These are phyloP conservation scores for Neodontobutis hainanensis DNA, from an alignment of 2,113 vertebrate genomes.

Conservation along the genomic window DNA sequence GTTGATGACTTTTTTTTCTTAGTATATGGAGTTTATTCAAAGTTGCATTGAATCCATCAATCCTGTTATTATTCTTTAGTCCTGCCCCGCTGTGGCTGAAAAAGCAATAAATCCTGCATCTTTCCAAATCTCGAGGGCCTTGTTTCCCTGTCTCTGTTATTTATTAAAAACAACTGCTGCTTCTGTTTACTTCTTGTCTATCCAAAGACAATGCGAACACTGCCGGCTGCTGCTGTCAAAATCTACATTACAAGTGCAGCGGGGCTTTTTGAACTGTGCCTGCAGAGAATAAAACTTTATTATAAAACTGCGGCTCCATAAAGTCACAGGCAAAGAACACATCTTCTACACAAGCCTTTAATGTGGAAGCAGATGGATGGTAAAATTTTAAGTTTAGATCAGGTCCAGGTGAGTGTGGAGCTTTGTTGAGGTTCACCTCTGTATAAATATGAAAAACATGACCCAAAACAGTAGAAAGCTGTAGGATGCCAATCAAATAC, in stretches of 20 bases:
- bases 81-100: conserved; percentile 2
- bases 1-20: not conserved
- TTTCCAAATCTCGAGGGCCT: conserved; percentile 16
- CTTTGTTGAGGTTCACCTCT: not conserved
- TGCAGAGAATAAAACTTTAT: conserved; percentile 33
- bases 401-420: not conserved
- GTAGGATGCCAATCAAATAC: not conserved
- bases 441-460: not conserved
- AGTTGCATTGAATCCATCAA: not conserved
- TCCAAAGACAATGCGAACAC: conserved; percentile 2
- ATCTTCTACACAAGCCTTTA: not conserved
- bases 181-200: not conserved
- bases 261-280: conserved; percentile 34
- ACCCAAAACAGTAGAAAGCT: not conserved
- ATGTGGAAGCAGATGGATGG: not conserved
- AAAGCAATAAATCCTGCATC: conserved; percentile 12
- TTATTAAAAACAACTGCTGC: conserved; percentile 20
- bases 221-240: conserved; percentile 12
- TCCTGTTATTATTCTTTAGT: not conserved
- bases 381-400: conserved; percentile 8
- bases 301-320: conserved; percentile 16
- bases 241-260: conserved; percentile 21
- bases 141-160: conserved; percentile 10
- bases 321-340: conserved; percentile 5
- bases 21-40: not conserved